Conservation (phyloP, 2,888 invertebrate genomes). For the Dolichopus griseipennis region DNA sequence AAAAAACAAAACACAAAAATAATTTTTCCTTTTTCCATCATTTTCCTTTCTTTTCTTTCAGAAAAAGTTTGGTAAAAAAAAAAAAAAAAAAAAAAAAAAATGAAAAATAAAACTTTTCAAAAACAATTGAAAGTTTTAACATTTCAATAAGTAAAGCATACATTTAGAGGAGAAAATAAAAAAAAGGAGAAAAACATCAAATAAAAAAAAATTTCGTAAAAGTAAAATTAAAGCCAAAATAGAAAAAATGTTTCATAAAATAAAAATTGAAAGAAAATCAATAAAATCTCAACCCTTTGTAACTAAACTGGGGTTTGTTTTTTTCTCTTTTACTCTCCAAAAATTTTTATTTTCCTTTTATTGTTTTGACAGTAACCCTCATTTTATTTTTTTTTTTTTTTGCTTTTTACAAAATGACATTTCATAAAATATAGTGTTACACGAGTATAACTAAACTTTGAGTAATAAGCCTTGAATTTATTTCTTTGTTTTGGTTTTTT, state of each 20-base stretch:
- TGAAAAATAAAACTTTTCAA: neutral
- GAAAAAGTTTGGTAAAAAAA: neutral
- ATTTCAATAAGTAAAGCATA: constrained; percentile 6
- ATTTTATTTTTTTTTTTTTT: no score
- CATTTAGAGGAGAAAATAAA: neutral
- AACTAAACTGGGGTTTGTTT: neutral
- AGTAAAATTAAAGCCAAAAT: neutral
- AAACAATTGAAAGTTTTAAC: constrained; percentile 6
- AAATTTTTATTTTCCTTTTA: no score
- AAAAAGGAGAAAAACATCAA: no score
- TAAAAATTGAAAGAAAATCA: neutral
- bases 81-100: no score
- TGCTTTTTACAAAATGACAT: no score
- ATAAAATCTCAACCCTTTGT: constrained; percentile 2
- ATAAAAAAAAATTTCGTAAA: neutral
- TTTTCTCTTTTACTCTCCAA: no score
- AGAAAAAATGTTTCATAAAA: neutral
- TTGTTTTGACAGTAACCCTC: no score
- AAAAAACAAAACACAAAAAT: neutral
- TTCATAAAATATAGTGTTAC: no score
- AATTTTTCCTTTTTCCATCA: neutral
- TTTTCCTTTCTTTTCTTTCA: neutral
- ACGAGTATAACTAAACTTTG: no score
- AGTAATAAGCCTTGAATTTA: no score
- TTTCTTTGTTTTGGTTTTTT: no score